A percentile compares a stretch with the other conserved stretches of the same genome.
Evolutionary conservation across 2,113 vertebrate genomes (phyloP).

Genomic region (Neoarius graeffei): DNA sequence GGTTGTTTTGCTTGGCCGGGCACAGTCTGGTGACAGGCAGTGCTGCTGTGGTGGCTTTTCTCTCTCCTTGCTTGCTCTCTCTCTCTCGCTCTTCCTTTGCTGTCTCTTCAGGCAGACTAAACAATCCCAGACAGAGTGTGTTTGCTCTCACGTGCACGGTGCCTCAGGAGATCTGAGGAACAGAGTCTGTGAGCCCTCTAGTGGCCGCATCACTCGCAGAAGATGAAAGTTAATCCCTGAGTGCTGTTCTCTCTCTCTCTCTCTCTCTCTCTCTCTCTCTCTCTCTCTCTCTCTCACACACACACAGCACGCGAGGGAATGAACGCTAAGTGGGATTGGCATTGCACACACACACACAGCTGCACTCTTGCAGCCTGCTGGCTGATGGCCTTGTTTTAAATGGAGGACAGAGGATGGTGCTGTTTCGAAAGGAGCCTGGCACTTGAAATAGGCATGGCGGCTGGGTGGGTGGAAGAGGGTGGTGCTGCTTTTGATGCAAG

Average conservation of each 20-base stretch:
- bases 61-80: background rate
- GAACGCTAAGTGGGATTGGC: constrained; percentile 25
- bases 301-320: background rate
- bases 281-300: no score
- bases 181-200: constrained; percentile 49
- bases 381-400: background rate
- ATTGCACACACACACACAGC: background rate
- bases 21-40: constrained; percentile 40
- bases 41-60: constrained; percentile 31
- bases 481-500: background rate
- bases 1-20: constrained; percentile 26
- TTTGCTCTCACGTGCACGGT: constrained; percentile 35
- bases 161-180: constrained; percentile 38
- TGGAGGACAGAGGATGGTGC: background rate
- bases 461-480: constrained; percentile 3
- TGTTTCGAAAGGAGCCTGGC: background rate
- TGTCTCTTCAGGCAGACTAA: constrained; percentile 55
- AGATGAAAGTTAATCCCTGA: background rate
- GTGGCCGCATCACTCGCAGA: constrained; percentile 26
- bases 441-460: background rate
- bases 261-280: no score
- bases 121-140: constrained; percentile 44
- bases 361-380: background rate
- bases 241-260: background rate
- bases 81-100: background rate